Conservation (phyloP, 2,113 vertebrate species). For the Cyprinodon brontotheroides region DNA sequence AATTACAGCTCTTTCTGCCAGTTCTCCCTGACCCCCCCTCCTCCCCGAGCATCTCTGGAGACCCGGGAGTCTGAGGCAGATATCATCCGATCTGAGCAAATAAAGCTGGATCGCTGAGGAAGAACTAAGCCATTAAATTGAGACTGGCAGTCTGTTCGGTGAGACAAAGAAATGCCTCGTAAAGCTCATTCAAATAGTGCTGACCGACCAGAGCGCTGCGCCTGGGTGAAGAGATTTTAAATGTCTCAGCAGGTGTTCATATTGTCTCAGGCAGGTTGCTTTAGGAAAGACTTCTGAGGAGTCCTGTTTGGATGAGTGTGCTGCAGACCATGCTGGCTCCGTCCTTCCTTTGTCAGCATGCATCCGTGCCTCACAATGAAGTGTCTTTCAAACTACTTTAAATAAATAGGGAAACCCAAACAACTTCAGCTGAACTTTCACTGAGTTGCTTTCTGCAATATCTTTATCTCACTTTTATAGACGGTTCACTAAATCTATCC, state of each 20-base stretch:
- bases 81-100: not conserved
- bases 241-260: not conserved
- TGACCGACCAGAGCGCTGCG: not conserved
- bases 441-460: not conserved
- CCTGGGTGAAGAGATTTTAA: not conserved
- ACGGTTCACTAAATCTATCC: not conserved
- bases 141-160: not conserved
- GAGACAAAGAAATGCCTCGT: not conserved
- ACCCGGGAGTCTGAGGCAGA: not conserved
- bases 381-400: not conserved
- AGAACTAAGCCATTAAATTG: not conserved
- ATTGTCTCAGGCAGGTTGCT: not conserved
- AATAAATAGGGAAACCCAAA: not conserved
- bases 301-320: too few relatives aligned
- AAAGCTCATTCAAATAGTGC: not conserved
- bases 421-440: not conserved
- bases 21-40: not conserved
- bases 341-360: not conserved
- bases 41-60: not conserved
- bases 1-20: not conserved
- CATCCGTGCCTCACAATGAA: not conserved
- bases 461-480: not conserved
- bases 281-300: not conserved
- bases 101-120: not conserved
- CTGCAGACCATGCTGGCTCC: not conserved